Evolutionary conservation across 2,113 vertebrate species (phyloP), one percentile per base, ranked within the genome.

Genomic region (Sinosuthora webbiana): DNA sequence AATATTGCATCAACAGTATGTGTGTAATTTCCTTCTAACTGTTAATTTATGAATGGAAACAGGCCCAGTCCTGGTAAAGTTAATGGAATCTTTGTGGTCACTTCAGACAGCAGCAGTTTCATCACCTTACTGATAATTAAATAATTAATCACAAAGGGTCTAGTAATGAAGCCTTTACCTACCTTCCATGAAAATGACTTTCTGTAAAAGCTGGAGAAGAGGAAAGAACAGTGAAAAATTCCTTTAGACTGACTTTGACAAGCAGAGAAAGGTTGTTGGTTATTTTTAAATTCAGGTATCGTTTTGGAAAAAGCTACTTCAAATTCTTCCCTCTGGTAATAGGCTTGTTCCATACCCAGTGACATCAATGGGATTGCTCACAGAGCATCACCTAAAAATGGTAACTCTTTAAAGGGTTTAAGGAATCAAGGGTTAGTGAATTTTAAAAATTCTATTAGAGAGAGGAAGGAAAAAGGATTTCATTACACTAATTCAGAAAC

Each of bases 351-450:
- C 77, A 89, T 64, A 6, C 65, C 56, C 53, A 60, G 75, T 81
- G 77, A 92, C 93, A 93, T 83, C 69, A 94, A 41, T 53, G 49
- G 74, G 39, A 89, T n/a, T 90, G 89, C 86, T 96, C 89, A 84
- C 73, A 95, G 52, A 95, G 49, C 69, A 69, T 87, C 74, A 84
- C 65, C 84, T 91, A 71, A 84, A 95, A 91, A 78, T 25, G 21
- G 56, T 41, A 87, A 91, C 60, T 94, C 80, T 87, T 78, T 41
- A 52, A 23, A 84, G 41, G 28, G 65, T 89, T 70, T 82, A 91
- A 83, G 30, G 59, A 83, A 62, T 65, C 83, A 90, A 74, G 23
- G 39, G 30, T 35, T 49, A 65, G 75, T 62, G 76, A 88, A 42
- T 50, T 92, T 70, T 8, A 7, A 90, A 62, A 90, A 82, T 30